These are phyloP conservation scores for Euzetes globulus DNA, from an alignment of 2,888 invertebrate species.

Conservation along the genomic window DNA sequence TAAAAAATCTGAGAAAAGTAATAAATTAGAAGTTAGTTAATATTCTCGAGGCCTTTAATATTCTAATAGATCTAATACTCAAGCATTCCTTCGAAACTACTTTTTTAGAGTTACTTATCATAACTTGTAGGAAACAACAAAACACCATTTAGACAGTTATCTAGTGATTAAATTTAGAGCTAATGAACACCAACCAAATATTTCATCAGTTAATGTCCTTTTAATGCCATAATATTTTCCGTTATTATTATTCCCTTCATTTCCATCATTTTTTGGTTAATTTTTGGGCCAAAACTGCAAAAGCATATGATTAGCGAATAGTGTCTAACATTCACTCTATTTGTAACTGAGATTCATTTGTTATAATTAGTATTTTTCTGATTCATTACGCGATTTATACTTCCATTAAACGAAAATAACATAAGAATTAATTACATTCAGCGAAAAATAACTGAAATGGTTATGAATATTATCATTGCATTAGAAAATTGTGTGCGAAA, in stretches of 20 bases:
- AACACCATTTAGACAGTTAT: background rate
- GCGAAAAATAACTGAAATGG: too few relatives aligned
- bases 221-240: background rate
- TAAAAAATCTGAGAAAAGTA: too few relatives aligned
- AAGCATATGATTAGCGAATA: background rate
- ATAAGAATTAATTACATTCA: too few relatives aligned
- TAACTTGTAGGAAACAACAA: too few relatives aligned
- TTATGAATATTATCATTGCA: too few relatives aligned
- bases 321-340: background rate
- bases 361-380: background rate
- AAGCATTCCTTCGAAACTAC: too few relatives aligned
- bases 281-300: background rate
- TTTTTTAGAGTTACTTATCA: too few relatives aligned
- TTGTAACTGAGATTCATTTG: background rate
- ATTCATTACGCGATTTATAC: background rate
- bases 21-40: too few relatives aligned
- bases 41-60: too few relatives aligned
- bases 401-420: background rate
- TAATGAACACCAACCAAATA: background rate
- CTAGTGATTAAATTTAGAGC: background rate
- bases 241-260: background rate
- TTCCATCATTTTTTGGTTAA: background rate
- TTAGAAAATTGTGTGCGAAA: too few relatives aligned
- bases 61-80: too few relatives aligned
- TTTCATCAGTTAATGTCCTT: background rate